Evolutionary conservation across 2,888 invertebrate species (phyloP), one percentile per base, ranked within the genome.

Genomic region (Mycalesis mineus): DNA sequence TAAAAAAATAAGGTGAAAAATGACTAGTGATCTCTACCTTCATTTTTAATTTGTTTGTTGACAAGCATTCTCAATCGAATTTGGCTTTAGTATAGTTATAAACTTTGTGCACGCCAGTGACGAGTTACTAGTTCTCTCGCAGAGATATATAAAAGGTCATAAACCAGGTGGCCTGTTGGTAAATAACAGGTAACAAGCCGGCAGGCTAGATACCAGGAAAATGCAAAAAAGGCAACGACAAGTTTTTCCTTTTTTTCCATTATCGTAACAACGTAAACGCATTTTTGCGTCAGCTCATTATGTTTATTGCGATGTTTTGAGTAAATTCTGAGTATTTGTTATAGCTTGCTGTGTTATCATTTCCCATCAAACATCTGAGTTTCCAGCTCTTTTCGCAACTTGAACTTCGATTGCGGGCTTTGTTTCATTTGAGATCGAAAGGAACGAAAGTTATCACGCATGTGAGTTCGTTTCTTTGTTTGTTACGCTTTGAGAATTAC

Each of bases 141-240:
- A 13, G 7, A 41, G n/a, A 7, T 33, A 41, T 52, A 52, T 41
- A 52, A 52, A 52, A 52, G 41, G 40, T 11, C 41, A 36, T 36
- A 41, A 13, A 41, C 41, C 40, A 29, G 41, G 51, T 52, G 51
- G 51, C 51, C 33, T 42, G 41, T 31, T n/a, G 33, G 33, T 33
- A 36, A 36, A 36, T 36, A 44, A 44, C 52, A 52, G 52, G 52
- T 52, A 42, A n/a, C 31, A 52, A 36, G 9, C 42, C 3, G 42
- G 22, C 33, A 22, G 42, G 52, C 41, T 52, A 52, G 52, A 52
- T 52, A 52, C 52, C 52, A 36, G 42, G 52, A 52, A 52, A 52
- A 52, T 36, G 52, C 17, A 52, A 52, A 42, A 51, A 52, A 52
- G 40, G 36, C 31, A 15, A 7, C 36, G 36, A 22, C 33, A 36